Evolutionary conservation across 2,797 vertebrate species (phyloP), one percentile per base, ranked within the genome.

Genomic region (Hyperoplus immaculatus): DNA sequence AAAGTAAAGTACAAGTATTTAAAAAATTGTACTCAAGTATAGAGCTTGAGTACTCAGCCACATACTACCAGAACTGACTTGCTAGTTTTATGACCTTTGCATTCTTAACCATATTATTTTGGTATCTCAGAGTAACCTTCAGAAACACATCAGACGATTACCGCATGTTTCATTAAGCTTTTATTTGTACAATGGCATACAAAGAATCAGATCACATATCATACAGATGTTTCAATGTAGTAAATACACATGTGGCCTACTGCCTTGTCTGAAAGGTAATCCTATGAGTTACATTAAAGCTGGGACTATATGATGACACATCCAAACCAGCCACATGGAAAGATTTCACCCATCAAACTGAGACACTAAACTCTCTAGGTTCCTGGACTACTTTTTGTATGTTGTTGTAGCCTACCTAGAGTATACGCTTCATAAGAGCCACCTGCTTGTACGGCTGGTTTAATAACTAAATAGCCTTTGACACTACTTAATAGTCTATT

Each of bases 121-220:
- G 10, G 43, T 7, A 45, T 7, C 14, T 49, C 43, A 47, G 45
- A 38, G 11, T 36, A 16, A 60, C 15, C 18, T 14, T 18, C 21
- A 62, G 11, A 53, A 64, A 50, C 21, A 60, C 9, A 38, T 10
- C 43, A 69, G 42, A 45, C 72, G 6, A 36, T 4, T 3, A 43
- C 1, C 5, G 64, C 45, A 43, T 39, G 67, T 88, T 86, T 80
- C 68, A 89, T 78, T 78, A 88, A 87, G 88, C 76, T 68, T 95
- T 95, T 94, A 94, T 95, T 95, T 92, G 77, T 90, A 93, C 92
- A 93, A 91, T 83, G 93, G 90, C 87, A 91, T 92, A 93, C 91
- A 94, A 95, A 94, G 89, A 87, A 89, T 92, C 68, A 56, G 81
- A 83, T 86, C 86, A 91, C 89, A 82, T 86, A 51, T 87, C 72